These are phyloP conservation scores for Megalurothrips usitatus DNA, from an alignment of 2,888 invertebrate species.

Conservation along the genomic window DNA sequence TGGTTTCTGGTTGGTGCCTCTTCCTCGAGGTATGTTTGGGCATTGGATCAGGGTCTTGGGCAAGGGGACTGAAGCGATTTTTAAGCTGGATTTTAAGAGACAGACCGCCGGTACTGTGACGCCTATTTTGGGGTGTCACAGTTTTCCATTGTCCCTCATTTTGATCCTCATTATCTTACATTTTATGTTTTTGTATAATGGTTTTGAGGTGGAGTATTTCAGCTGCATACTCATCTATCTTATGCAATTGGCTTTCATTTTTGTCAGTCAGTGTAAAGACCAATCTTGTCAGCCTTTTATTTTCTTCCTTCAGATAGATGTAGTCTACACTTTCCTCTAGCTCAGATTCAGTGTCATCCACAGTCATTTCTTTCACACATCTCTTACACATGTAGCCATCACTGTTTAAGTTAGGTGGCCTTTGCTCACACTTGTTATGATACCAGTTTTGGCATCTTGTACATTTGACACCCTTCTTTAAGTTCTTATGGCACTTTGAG, in stretches of 20 bases:
- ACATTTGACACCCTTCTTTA: background rate
- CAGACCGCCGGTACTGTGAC: background rate
- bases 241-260: background rate
- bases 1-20: background rate
- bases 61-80: background rate
- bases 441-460: background rate
- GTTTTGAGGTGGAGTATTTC: background rate
- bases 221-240: background rate
- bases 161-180: background rate
- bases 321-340: background rate
- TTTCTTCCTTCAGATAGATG: background rate
- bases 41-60: background rate
- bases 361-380: background rate
- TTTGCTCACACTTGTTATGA: background rate
- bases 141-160: background rate
- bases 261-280: background rate
- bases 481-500: background rate
- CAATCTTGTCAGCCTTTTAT: background rate
- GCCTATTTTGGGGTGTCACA: background rate
- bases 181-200: background rate
- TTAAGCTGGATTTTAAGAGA: background rate
- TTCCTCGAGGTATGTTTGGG: background rate
- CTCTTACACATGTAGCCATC: background rate
- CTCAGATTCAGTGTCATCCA: background rate
- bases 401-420: background rate